Evolutionary conservation across 2,888 invertebrate genomes (phyloP), one percentile per base, ranked within the genome.

Genomic region (Platycheirus albimanus): DNA sequence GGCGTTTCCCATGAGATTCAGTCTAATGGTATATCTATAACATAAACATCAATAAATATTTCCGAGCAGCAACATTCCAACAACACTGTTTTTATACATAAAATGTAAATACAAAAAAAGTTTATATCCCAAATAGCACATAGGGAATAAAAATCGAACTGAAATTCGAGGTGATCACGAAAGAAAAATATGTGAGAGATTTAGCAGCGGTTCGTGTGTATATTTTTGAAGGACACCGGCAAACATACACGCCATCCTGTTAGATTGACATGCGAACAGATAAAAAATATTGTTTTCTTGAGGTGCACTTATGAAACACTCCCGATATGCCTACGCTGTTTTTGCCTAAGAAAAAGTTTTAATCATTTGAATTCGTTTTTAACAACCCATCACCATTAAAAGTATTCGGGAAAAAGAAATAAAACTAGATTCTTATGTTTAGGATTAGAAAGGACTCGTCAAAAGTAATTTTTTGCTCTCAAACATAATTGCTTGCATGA

Each of bases 101-200:
- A 67, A 11, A 30, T n/a, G 8, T 24, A 20, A 33, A 33, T 15
- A 41, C 19, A 63, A n/a, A 20, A 28, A 28, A 36, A n/a, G n/a
- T n/a, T n/a, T n/a, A 66, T 67, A 76, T 75, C 64, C 36, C 58
- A 47, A 58, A 38, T 41, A 30, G 15, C 58, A 47, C 41, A 38
- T n/a, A 38, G 19, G 41, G 19, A 47, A 51, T 66, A 72, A 61
- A 63, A 74, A 66, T 77, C 61, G 33, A 77, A 71, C 54, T 47
- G 71, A 71, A 77, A 77, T 77, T 81, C 33, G 71, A 76, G 66
- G 76, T 66, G 81, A 81, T 77, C 81, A 81, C 81, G 77, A 77
- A n/a, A n/a, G n/a, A n/a, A n/a, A n/a, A n/a, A n/a, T 66, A 77
- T 81, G 64, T 70, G 70, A 51, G 30, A 1, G 7, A 33, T 33